A percentile compares a stretch with the other conserved stretches of the same genome.
phyloP scores from a whole-genome alignment of 2,888 invertebrate species.

The Stenotaenia linearis region DNA sequence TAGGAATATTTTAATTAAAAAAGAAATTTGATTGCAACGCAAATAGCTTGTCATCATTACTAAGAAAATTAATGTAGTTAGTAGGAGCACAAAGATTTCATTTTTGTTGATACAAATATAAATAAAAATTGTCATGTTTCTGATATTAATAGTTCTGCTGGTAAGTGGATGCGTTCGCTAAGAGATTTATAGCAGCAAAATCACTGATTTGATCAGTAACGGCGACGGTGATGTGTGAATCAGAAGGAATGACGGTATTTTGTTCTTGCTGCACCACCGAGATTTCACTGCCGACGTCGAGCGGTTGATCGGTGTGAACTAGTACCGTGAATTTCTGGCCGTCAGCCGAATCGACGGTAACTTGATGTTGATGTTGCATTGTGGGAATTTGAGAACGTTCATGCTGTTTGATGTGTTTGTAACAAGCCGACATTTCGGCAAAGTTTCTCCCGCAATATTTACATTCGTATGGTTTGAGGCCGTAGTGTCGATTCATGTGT shows the following conservation, averaged over 20 bases:
- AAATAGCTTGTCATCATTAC: too few relatives aligned
- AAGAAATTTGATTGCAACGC: background rate
- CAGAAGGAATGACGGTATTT: slow-evolving; percentile 30
- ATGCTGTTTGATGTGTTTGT: slow-evolving; percentile 43
- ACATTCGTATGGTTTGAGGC: slow-evolving; percentile 46
- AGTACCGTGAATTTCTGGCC: slow-evolving; percentile 36
- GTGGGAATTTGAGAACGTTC: slow-evolving; percentile 38
- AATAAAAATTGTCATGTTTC: slow-evolving; percentile 2
- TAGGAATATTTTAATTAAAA: background rate
- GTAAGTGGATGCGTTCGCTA: slow-evolving; percentile 36
- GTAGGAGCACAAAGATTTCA: background rate
- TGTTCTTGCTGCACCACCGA: slow-evolving; percentile 33
- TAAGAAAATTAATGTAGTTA: too few relatives aligned
- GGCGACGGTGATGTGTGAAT: slow-evolving; percentile 34
- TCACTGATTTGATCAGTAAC: slow-evolving; percentile 36
- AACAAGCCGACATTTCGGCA: slow-evolving; percentile 43
- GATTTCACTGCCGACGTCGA: slow-evolving; percentile 36
- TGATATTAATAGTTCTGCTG: slow-evolving; percentile 35
- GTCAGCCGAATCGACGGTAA: slow-evolving; percentile 29
- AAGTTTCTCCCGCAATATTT: slow-evolving; percentile 44
- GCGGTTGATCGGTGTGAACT: slow-evolving; percentile 34
- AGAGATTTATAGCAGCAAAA: slow-evolving; percentile 38
- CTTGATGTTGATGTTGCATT: slow-evolving; percentile 24
- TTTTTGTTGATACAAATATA: slow-evolving; percentile 2
- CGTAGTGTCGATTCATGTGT: slow-evolving; percentile 48